phyloP scores from a whole-genome alignment of 1,140 invertebrate species.

The Elysia chlorotica region DNA sequence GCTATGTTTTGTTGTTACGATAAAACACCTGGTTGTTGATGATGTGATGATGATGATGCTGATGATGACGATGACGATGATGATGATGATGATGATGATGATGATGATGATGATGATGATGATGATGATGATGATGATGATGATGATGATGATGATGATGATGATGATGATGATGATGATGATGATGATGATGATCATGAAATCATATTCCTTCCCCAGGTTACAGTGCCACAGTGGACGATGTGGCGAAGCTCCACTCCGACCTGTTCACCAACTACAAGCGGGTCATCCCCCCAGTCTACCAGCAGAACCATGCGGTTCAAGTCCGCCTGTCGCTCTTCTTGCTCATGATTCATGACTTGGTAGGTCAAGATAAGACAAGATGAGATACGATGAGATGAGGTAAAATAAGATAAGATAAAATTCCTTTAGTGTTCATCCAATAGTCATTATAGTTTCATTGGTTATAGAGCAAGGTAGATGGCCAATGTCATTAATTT shows the following conservation, averaged over 20 bases:
- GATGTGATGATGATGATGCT: neutral
- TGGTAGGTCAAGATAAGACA: slow-evolving; percentile 39
- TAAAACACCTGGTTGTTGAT: too few species aligned
- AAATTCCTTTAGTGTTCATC: too few species aligned
- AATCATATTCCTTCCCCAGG: neutral
- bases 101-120: neutral
- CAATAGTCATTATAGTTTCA: too few species aligned
- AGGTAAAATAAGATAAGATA: too few species aligned
- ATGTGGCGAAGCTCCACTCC: slow-evolving; percentile 32
- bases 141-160: too few species aligned
- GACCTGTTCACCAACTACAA: slow-evolving; percentile 38
- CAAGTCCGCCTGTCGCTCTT: slow-evolving; percentile 37
- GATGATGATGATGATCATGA: neutral
- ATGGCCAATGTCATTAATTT: too few species aligned
- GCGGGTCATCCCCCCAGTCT: slow-evolving; percentile 37
- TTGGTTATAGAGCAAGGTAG: too few species aligned
- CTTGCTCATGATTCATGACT: slow-evolving; percentile 45
- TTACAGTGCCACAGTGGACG: slow-evolving; percentile 31
- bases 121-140: neutral
- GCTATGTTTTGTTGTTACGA: too few species aligned
- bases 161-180: neutral
- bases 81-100: neutral
- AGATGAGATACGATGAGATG: too few species aligned
- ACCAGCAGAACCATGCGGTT: slow-evolving; percentile 35
- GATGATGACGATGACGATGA: neutral